These are phyloP conservation scores for Syngnathoides biaculeatus DNA, from an alignment of 2,113 vertebrate genomes.

Conservation along the genomic window DNA sequence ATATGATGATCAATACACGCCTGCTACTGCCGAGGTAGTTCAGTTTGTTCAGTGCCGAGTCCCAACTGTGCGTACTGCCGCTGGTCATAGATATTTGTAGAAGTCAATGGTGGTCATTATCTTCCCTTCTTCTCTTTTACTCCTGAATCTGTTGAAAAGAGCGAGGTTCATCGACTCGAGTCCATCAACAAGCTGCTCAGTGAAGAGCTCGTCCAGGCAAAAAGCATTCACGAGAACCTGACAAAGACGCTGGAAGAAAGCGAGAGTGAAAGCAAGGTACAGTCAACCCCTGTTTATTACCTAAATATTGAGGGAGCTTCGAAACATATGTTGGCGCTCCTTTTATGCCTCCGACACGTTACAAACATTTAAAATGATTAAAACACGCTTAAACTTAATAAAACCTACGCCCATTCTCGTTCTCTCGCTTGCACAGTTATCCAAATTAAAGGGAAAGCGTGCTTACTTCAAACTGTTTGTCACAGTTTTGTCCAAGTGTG, in stretches of 20 bases:
- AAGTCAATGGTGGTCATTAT: not conserved
- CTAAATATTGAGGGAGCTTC: no score
- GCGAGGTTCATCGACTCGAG: slow-evolving; percentile 59
- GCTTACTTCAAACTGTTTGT: no score
- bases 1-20: slow-evolving; percentile 72
- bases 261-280: slow-evolving; percentile 69
- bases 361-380: no score
- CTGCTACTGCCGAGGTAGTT: slow-evolving; percentile 69
- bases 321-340: no score
- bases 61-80: slow-evolving; percentile 2
- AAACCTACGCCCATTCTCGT: no score
- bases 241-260: slow-evolving; percentile 61
- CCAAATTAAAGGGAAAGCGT: no score
- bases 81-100: slow-evolving; percentile 1
- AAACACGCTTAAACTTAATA: no score
- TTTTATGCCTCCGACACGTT: no score
- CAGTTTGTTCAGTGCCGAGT: slow-evolving; percentile 41
- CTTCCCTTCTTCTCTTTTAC: slow-evolving; percentile 5
- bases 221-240: slow-evolving; percentile 55
- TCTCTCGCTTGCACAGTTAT: no score
- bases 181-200: slow-evolving; percentile 57
- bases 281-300: not conserved
- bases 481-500: no score
- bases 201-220: slow-evolving; percentile 62
- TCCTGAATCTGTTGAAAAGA: slow-evolving; percentile 40